Evolutionary conservation across 1,140 invertebrate species (phyloP).

Genomic region (Nasonia vitripennis): DNA sequence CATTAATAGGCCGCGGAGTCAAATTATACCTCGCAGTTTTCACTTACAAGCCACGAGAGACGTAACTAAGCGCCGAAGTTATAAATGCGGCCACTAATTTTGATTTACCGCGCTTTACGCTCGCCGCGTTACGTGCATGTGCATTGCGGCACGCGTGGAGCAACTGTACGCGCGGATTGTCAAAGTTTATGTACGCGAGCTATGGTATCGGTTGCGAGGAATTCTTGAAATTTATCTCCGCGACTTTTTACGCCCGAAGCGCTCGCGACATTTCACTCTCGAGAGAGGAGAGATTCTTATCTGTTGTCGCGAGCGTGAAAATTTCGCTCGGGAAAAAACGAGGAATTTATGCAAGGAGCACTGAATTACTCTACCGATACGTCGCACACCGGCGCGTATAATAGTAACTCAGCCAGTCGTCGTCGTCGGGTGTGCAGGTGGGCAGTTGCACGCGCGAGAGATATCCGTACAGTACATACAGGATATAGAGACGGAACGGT

Average conservation of each 20-base stretch:
- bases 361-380: conserved; percentile 23
- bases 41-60: conserved; percentile 14
- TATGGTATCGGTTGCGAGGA: background rate
- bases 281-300: conserved; percentile 4
- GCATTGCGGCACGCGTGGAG: background rate
- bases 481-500: background rate
- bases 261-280: background rate
- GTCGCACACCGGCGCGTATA: background rate
- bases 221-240: conserved; percentile 40
- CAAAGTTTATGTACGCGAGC: conserved; percentile 38
- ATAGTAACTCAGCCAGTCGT: background rate
- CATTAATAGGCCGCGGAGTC: background rate
- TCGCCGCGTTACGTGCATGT: conserved; percentile 16
- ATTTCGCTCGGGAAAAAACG: background rate
- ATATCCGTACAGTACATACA: background rate
- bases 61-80: background rate
- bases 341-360: conserved; percentile 24
- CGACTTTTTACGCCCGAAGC: background rate
- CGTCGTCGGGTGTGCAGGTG: conserved; percentile 17
- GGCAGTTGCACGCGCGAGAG: background rate
- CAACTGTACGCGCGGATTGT: conserved; percentile 3
- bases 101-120: conserved; percentile 9
- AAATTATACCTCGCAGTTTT: conserved; percentile 22
- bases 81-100: conserved; percentile 36
- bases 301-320: background rate